Conservation (phyloP, 2,888 invertebrate species). For the Tribolium freemani region DNA sequence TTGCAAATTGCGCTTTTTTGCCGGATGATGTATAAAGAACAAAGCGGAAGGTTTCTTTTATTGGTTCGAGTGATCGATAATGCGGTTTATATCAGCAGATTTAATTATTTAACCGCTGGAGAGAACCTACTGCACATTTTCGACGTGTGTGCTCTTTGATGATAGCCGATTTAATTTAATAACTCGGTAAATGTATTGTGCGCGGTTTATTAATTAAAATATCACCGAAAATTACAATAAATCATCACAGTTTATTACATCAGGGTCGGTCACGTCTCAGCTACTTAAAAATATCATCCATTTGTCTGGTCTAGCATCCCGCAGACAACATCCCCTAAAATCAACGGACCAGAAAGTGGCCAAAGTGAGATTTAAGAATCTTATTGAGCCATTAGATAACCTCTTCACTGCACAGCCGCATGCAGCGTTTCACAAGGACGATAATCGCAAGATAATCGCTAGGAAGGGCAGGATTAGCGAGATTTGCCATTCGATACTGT, state of each 20-base stretch:
- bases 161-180: slow-evolving; percentile 3
- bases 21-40: slow-evolving; percentile 8
- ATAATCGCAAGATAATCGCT: slow-evolving; percentile 65
- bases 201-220: slow-evolving; percentile 1
- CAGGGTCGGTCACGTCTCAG: slow-evolving; percentile 21
- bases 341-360: slow-evolving; percentile 63
- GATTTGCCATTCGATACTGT: slow-evolving; percentile 67
- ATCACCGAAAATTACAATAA: slow-evolving; percentile 6
- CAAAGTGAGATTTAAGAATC: slow-evolving; percentile 66
- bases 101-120: slow-evolving; percentile 9
- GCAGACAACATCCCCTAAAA: slow-evolving; percentile 50
- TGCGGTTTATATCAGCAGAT: neutral
- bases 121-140: neutral
- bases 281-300: slow-evolving; percentile 44
- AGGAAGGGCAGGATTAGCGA: slow-evolving; percentile 64
- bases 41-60: slow-evolving; percentile 14
- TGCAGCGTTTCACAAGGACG: slow-evolving; percentile 57
- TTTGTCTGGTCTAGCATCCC: slow-evolving; percentile 34
- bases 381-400: slow-evolving; percentile 62
- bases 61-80: slow-evolving; percentile 9
- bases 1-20: slow-evolving; percentile 30
- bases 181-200: neutral
- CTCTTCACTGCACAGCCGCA: slow-evolving; percentile 47
- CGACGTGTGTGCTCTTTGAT: neutral
- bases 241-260: slow-evolving; percentile 22